phyloP scores from a whole-genome alignment of 2,797 vertebrate species.

The Sebastes kiyomatsui region DNA sequence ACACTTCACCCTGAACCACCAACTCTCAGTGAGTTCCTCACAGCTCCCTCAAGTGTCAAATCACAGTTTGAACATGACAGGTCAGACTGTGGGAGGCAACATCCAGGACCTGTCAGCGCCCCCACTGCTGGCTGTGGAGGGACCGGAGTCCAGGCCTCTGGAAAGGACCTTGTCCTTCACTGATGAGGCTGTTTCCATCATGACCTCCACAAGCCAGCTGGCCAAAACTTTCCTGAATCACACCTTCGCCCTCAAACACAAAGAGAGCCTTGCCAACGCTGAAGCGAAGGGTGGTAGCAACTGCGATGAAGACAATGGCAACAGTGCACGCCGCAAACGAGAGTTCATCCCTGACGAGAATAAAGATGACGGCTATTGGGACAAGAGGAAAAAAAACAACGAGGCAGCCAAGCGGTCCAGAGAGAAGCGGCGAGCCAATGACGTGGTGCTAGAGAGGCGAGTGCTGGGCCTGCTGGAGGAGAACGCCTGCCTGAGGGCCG shows the following conservation, averaged over 20 bases:
- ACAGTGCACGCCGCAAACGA: slow-evolving; percentile 69
- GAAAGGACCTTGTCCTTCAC: slow-evolving; percentile 60
- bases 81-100: slow-evolving; percentile 41
- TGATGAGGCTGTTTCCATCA: slow-evolving; percentile 79
- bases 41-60: not conserved
- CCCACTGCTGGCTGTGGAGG: not conserved
- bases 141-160: slow-evolving; percentile 33
- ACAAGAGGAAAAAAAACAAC: slow-evolving; percentile 88
- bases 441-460: slow-evolving; percentile 83
- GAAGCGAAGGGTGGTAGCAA: slow-evolving; percentile 27
- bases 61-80: slow-evolving; percentile 52
- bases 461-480: slow-evolving; percentile 85
- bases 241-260: slow-evolving; percentile 59
- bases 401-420: slow-evolving; percentile 87
- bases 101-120: slow-evolving; percentile 49
- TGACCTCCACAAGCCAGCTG: slow-evolving; percentile 78
- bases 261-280: slow-evolving; percentile 25
- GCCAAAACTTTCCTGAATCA: slow-evolving; percentile 65
- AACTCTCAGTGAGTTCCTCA: not conserved
- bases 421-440: slow-evolving; percentile 84
- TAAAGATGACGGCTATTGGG: slow-evolving; percentile 88
- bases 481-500: slow-evolving; percentile 85
- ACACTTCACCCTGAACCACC: not conserved
- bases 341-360: slow-evolving; percentile 84
- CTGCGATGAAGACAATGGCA: slow-evolving; percentile 43